Percentiles rank a stretch among this genome's conserved stretches.
phyloP scores from a whole-genome alignment of 1,140 invertebrate genomes.

The Pseudoatta argentina region DNA sequence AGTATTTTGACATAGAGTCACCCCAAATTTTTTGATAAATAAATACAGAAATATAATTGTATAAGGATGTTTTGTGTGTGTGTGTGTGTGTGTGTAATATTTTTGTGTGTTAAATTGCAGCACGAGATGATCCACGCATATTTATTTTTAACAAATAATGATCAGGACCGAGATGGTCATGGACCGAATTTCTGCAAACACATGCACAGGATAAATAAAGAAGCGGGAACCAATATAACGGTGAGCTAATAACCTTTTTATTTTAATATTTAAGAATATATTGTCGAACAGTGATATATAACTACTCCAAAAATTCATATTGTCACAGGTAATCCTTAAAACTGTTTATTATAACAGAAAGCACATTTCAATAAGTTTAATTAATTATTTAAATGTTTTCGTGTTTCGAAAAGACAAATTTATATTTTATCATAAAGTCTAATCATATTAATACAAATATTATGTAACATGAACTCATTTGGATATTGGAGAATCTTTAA shows the following conservation, averaged over 20 bases:
- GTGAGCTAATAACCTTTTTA: conserved; percentile 85
- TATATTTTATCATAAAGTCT: not conserved
- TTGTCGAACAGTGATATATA: not conserved
- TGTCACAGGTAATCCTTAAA: not conserved
- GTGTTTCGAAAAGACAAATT: not conserved
- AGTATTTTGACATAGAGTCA: too few species aligned
- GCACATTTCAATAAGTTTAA: not conserved
- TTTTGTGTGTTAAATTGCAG: conserved; percentile 83
- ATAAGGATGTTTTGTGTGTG: not conserved
- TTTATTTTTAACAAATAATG: conserved; percentile 94
- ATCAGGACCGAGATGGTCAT: conserved; percentile 96
- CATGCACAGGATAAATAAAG: conserved; percentile 97
- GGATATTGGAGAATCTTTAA: too few species aligned
- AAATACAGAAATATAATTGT: conserved; percentile 20
- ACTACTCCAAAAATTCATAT: not conserved
- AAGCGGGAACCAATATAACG: conserved; percentile 95
- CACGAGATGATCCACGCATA: conserved; percentile 99
- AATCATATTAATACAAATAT: too few species aligned
- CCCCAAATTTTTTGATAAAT: too few species aligned
- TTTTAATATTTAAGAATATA: not conserved
- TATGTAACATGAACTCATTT: too few species aligned
- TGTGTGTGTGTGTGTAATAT: not conserved
- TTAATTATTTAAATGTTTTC: not conserved
- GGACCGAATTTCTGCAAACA: conserved; percentile 97
- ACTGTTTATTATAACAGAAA: not conserved